Percentiles rank a stretch among this genome's conserved stretches.
Evolutionary conservation across 2,888 invertebrate genomes (phyloP).

Genomic region (Yponomeuta sedellus): DNA sequence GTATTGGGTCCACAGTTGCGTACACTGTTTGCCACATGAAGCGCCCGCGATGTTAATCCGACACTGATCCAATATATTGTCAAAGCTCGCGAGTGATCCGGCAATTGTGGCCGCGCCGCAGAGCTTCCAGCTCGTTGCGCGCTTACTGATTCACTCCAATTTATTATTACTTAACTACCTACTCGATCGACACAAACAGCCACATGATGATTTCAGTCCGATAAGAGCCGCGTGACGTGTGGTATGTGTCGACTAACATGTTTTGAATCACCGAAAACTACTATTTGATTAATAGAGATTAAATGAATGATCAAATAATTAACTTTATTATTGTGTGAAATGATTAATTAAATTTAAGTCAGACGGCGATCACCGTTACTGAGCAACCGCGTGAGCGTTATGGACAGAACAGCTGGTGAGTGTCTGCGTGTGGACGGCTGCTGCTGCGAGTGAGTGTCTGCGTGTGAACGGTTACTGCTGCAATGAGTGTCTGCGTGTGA

Average conservation of each 20-base stretch:
- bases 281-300: neutral
- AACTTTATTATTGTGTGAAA: neutral
- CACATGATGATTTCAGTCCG: neutral
- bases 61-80: neutral
- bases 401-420: no score
- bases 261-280: neutral
- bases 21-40: neutral
- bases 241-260: neutral
- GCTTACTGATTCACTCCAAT: conserved; percentile 23
- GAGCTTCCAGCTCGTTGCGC: conserved; percentile 21
- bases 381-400: neutral
- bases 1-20: neutral
- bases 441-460: neutral
- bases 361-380: neutral
- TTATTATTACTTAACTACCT: neutral
- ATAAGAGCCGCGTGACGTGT: neutral
- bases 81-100: conserved; percentile 3
- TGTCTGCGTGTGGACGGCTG: no score
- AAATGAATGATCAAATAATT: neutral
- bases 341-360: neutral
- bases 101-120: conserved; percentile 19
- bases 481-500: no score
- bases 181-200: neutral
- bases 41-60: neutral
- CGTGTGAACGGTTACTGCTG: no score